A percentile compares a stretch with the other conserved stretches of the same genome.
Evolutionary conservation across 1,140 invertebrate genomes (phyloP).

Genomic region (Agraylea sexmaculata): DNA sequence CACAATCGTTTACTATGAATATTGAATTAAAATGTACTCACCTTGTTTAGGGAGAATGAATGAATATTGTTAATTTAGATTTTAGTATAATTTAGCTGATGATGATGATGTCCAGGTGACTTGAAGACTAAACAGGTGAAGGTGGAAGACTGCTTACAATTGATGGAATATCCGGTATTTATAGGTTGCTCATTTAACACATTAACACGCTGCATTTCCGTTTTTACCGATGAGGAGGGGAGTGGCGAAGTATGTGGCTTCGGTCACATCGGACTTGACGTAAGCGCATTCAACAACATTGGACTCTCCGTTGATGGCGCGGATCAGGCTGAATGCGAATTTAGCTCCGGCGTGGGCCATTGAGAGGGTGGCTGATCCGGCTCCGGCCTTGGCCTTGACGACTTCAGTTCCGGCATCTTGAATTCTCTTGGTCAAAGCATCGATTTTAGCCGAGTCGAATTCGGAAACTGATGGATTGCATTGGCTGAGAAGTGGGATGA

Average conservation of each 20-base stretch:
- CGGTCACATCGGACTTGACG: constrained; percentile 81
- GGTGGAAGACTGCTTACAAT: too few relatives aligned
- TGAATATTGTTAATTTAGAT: too few relatives aligned
- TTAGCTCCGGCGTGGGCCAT: constrained; percentile 97
- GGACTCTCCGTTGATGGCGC: constrained; percentile 75
- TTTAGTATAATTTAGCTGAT: too few relatives aligned
- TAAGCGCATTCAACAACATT: constrained; percentile 90
- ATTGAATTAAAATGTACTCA: too few relatives aligned
- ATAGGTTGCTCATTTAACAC: too few relatives aligned
- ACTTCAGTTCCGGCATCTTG: constrained; percentile 98
- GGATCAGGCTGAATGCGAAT: constrained; percentile 72
- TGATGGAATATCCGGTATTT: too few relatives aligned
- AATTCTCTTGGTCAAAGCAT: constrained; percentile 76
- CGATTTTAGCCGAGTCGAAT: constrained; percentile 59
- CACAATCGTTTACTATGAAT: too few relatives aligned
- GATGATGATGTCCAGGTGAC: too few relatives aligned
- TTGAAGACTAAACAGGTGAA: too few relatives aligned
- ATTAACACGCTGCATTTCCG: too few relatives aligned
- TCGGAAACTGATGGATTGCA: constrained; percentile 58
- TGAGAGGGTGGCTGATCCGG: constrained; percentile 96
- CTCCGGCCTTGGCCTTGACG: constrained; percentile 97
- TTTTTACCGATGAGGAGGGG: constrained; percentile 85
- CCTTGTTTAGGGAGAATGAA: too few relatives aligned
- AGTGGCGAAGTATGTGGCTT: constrained; percentile 89
- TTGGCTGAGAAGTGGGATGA: constrained; percentile 93